Evolutionary conservation across 2,113 vertebrate genomes (phyloP), one percentile per base, ranked within the genome.

Genomic region (Papio anubis): DNA sequence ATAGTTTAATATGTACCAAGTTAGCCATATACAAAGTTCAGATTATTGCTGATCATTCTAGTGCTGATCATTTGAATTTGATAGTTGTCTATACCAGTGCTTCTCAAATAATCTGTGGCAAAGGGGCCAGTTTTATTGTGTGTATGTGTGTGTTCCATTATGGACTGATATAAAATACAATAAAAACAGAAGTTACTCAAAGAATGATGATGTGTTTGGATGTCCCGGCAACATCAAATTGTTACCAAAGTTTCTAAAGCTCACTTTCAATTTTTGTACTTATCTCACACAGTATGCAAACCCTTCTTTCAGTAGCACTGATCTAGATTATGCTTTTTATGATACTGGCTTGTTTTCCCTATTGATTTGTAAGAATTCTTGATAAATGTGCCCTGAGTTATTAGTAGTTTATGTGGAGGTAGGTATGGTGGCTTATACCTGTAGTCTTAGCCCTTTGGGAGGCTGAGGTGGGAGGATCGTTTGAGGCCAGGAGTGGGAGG

Each of bases 51-150:
- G 64, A 64, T 88, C 50, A 76, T 35, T 76, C 43, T 35, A 82
- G 57, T 40, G 48, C 10, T 82, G 48, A 82, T 89, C 32, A 80
- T 90, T 95, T 85, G 80, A 89, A 93, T 66, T 73, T 93, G 64
- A 93, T 32, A 4, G 48, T 40, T 90, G 82, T 66, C 45, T 48
- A 66, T 38, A 93, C 18, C 21, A 86, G 64, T 68, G 14, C 16
- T 68, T 68, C 66, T 68, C 66, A 68, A 30, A 68, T n/a, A 68
- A 68, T 68, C 66, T 30, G 14, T 48, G 48, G 45, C 82, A 59
- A 90, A 96, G 45, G 45, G n/a, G 43, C 57, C 52, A 86, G 45
- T 73, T 90, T 55, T 40, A 40, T 27, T 40, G n/a, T 38, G 18
- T n/a, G 7, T 90, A 45, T 38, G 18, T 45, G 7, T 94, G 45